Base-by-base conservation (phyloP, 2,113 vertebrate species). In the Oncorhynchus nerka region DNA sequence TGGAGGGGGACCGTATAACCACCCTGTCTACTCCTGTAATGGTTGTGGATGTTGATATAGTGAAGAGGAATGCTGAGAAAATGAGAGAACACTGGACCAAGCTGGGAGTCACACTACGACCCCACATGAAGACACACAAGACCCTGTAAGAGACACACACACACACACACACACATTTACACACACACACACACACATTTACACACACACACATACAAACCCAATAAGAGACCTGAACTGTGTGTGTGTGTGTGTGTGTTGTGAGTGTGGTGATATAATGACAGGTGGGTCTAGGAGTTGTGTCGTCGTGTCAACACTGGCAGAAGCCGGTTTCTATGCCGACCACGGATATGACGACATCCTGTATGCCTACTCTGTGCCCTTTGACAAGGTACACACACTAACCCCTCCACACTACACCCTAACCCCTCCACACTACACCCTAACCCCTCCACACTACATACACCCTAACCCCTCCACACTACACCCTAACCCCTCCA, bases 81-180 rank as follows among this genome's bases (percentile, higher is more conserved):
- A 95, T 96, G 95, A 82, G 49, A 15, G 89, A 94, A 0, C 90
- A 82, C 4, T 95, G 86, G 84, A 80, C 77, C 72, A 83, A 78
- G 0, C 76, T 95, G 9, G 94, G 95, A 5, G 89, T 95, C 68
- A 90, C 91, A 73, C 92, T 96, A 15, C 85, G 95, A 3, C 95
- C 95, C 0, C 95, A 95, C 82, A 94, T 95, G 93, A 96, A 96
- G 73, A 96, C 95, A 0, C 95, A 96, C 86, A 96, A 95, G 86
- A 95, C 95, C 0, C 76, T 95, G 95, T 96, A 89, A 84, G 92
- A 68, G 12, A 20, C 55, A 2, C 7, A 15, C 28, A 34, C 16
- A 66, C 11, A 15, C 26, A 28, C 7, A n/a, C n/a, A n/a, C n/a
- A n/a, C n/a, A n/a, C n/a, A 30, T 1, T 30, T 5, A 15, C 24